phyloP scores from a whole-genome alignment of 2,797 vertebrate genomes.

The Micropoecilia bifurca region DNA sequence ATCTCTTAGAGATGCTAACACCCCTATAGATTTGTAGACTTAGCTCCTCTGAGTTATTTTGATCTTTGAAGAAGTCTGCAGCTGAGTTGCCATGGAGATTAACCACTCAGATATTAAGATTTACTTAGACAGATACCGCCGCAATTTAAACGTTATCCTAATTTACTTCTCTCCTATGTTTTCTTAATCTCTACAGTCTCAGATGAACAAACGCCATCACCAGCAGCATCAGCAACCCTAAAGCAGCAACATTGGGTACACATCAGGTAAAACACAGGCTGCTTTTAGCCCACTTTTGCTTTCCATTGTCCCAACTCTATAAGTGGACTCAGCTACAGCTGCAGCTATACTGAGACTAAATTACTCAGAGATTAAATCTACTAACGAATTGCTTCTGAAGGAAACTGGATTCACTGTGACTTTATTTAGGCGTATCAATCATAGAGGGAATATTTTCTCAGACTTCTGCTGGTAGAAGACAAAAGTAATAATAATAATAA shows the following conservation, averaged over 20 bases:
- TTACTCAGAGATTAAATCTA: background rate
- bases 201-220: background rate
- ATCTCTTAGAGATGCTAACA: background rate
- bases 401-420: background rate
- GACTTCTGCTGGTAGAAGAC: background rate
- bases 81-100: background rate
- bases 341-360: background rate
- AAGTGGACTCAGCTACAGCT: background rate
- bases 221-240: background rate
- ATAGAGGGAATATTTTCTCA: background rate
- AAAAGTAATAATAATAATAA: background rate
- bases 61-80: background rate
- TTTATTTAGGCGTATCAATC: background rate
- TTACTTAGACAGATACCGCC: background rate
- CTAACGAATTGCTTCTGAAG: background rate
- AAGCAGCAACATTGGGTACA: background rate
- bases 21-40: background rate
- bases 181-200: background rate
- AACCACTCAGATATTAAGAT: background rate
- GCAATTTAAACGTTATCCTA: background rate
- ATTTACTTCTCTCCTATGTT: background rate
- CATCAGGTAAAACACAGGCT: background rate
- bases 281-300: background rate
- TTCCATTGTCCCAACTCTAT: background rate
- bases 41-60: background rate